phyloP scores from a whole-genome alignment of 2,888 invertebrate genomes.

The Eupeodes luniger region DNA sequence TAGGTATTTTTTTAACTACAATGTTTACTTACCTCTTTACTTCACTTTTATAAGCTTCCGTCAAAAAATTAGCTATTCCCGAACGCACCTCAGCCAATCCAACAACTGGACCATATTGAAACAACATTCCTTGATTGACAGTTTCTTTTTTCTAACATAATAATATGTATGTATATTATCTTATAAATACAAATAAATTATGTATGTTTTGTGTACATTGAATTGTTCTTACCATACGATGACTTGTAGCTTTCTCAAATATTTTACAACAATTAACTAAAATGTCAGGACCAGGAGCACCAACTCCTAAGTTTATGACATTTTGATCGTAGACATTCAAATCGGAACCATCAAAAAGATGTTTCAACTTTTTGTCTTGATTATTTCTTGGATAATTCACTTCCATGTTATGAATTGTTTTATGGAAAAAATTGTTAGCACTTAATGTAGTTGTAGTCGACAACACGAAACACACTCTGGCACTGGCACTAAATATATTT shows the following conservation, averaged over 20 bases:
- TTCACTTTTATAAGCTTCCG: slow-evolving; percentile 83
- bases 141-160: slow-evolving; percentile 78
- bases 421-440: neutral
- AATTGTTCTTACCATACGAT: slow-evolving; percentile 83
- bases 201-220: neutral
- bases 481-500: neutral
- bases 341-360: slow-evolving; percentile 84
- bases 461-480: neutral
- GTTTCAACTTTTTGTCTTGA: slow-evolving; percentile 80
- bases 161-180: slow-evolving; percentile 6
- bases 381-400: slow-evolving; percentile 60
- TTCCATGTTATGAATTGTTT: slow-evolving; percentile 19
- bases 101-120: slow-evolving; percentile 86
- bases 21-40: slow-evolving; percentile 82
- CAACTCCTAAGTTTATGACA: slow-evolving; percentile 85
- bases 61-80: slow-evolving; percentile 84
- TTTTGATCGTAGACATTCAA: slow-evolving; percentile 85
- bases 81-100: slow-evolving; percentile 85
- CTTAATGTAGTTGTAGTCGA: neutral
- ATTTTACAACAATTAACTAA: slow-evolving; percentile 84
- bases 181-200: slow-evolving; percentile 16
- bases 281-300: slow-evolving; percentile 86
- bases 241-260: slow-evolving; percentile 84
- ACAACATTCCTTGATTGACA: slow-evolving; percentile 82
- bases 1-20: neutral